Evolutionary conservation across 2,113 vertebrate species (phyloP).

Genomic region (Corydoras maculifer): DNA sequence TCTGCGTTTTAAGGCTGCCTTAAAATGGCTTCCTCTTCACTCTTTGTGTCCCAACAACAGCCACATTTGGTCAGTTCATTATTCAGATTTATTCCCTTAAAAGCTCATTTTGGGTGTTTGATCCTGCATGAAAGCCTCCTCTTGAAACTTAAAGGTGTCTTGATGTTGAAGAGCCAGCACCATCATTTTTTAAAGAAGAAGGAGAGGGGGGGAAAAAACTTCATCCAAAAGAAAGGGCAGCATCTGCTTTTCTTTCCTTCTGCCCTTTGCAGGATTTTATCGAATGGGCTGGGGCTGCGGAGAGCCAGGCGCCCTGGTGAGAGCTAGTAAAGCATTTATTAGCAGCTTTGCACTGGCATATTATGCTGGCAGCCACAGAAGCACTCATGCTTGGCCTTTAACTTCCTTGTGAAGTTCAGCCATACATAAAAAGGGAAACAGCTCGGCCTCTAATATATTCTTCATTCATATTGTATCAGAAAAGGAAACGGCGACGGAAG

Average conservation of each 20-base stretch:
- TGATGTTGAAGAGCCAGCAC: conserved; percentile 45
- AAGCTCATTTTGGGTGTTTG: conserved; percentile 38
- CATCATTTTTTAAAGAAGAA: conserved; percentile 31
- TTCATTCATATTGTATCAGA: conserved; percentile 59
- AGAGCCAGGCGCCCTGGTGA: conserved; percentile 79
- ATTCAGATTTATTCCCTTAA: conserved; percentile 10
- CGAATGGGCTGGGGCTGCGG: conserved; percentile 59
- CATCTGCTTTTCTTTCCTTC: conserved; percentile 50
- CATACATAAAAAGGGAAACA: conserved; percentile 61
- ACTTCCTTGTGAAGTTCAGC: conserved; percentile 71
- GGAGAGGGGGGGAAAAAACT: too few relatives aligned
- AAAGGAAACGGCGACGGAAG: conserved; percentile 33
- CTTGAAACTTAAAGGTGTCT: conserved; percentile 44
- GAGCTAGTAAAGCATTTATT: conserved; percentile 93
- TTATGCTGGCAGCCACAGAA: conserved; percentile 84
- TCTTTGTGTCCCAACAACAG: conserved; percentile 3
- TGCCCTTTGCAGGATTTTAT: conserved; percentile 49
- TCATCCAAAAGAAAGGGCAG: conserved; percentile 51
- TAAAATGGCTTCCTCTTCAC: too few relatives aligned
- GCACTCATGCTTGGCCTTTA: conserved; percentile 91
- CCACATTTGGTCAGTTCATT: conserved; percentile 21
- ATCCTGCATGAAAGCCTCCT: conserved; percentile 47
- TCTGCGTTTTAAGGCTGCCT: too few relatives aligned
- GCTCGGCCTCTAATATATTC: conserved; percentile 58
- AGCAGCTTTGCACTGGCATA: conserved; percentile 85